Evolutionary conservation across 2,888 invertebrate species (phyloP), one percentile per base, ranked within the genome.

Genomic region (Drosophila paramelanica): DNA sequence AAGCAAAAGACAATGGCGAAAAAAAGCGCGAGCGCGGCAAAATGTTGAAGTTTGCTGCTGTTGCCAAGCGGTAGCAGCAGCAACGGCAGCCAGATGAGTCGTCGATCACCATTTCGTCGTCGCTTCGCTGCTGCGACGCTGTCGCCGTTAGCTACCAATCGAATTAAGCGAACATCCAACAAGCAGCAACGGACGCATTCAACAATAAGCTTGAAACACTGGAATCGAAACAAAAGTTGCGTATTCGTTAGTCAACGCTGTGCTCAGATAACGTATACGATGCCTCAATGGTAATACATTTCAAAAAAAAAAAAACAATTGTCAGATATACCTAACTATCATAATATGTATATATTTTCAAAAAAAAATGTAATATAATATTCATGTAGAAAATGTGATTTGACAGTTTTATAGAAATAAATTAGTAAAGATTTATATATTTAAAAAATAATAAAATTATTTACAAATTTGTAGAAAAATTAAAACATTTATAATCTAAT

Each of bases 21-120:
- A 17, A 17, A 41, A 33, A 13, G 31, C 31, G 33, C 13, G 52
- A 59, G 33, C 58, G 27, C 59, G 47, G 51, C 36, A 45, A 42
- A 62, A 36, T 59, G 42, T n/a, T 56, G 67, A 62, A 67, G 72
- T 72, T 59, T 27, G 53, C 52, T 74, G 77, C 52, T 74, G 77
- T 77, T 77, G 74, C 67, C 65, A 77, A 74, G 77, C 77, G 77
- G 77, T 69, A 77, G 68, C 55, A 25, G 33, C 20, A 43, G 38
- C 58, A 39, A 6, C 17, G 36, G 4, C 33, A 45, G 14, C 66
- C 42, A 46, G 52, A 57, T 72, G 50, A 67, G 60, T 64, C 74
- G 25, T 11, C 20, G 60, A 67, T 71, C 67, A 53, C 0, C 49
- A 56, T 38, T 75, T 71, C 36, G 61, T 14, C 25, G 47, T 36